Percentiles rank a stretch among this genome's conserved stretches.
Conservation (phyloP, 2,797 vertebrate species). For the Dromococcyx pavoninus region DNA sequence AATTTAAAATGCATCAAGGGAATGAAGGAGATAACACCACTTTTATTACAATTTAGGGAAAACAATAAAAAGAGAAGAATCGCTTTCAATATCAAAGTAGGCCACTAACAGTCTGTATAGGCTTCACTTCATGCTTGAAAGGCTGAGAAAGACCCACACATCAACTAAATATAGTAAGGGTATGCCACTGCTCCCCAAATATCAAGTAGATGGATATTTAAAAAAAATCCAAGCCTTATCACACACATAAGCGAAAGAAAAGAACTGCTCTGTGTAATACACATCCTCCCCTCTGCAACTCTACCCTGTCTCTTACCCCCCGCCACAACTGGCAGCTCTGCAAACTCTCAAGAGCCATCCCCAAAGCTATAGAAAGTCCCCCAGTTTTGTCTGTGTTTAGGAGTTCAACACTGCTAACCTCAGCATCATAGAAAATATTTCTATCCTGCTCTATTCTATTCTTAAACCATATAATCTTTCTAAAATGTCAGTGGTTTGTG, state of each 20-base stretch:
- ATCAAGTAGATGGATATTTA: neutral
- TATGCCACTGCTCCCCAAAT: neutral
- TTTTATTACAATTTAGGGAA: conserved; percentile 61
- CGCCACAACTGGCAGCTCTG: neutral
- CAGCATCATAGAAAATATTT: neutral
- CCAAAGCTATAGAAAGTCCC: neutral
- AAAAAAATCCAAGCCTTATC: neutral
- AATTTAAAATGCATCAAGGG: conserved; percentile 64
- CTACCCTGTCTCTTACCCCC: neutral
- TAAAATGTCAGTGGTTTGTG: neutral
- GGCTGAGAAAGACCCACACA: conserved; percentile 5
- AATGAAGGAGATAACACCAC: conserved; percentile 55
- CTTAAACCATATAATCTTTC: neutral
- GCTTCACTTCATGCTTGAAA: conserved; percentile 30
- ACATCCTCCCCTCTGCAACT: neutral
- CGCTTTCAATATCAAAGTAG: conserved; percentile 57
- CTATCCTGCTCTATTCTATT: neutral
- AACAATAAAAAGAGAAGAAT: conserved; percentile 45
- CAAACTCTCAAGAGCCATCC: neutral
- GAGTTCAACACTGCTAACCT: neutral
- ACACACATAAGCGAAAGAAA: neutral
- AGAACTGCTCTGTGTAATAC: neutral
- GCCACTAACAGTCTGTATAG: neutral
- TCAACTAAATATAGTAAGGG: neutral
- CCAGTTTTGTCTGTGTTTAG: neutral